Conservation (phyloP, 2,888 invertebrate genomes). For the Amblyteles armatorius region DNA sequence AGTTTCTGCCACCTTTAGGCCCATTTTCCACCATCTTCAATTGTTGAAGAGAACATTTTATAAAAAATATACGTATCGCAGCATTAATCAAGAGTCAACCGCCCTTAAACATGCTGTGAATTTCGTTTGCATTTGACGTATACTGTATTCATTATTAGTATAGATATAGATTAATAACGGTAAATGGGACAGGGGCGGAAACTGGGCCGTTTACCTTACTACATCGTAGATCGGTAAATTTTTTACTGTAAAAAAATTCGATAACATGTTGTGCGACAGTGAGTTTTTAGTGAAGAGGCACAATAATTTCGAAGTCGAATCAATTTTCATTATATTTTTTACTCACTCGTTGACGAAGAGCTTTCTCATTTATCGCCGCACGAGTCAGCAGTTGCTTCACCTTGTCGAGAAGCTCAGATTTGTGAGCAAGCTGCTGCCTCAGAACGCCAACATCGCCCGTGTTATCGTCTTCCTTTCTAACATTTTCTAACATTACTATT, state of each 20-base stretch:
- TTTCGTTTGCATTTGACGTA: no score
- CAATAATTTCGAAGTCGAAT: background rate
- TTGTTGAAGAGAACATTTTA: no score
- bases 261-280: background rate
- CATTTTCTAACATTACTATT: constrained; percentile 75
- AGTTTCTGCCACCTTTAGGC: no score
- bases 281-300: background rate
- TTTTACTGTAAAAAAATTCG: background rate
- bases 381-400: constrained; percentile 88
- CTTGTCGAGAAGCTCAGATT: constrained; percentile 87
- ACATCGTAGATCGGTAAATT: background rate
- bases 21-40: no score
- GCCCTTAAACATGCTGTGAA: no score
- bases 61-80: no score
- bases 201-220: background rate
- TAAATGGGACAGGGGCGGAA: no score
- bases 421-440: constrained; percentile 87
- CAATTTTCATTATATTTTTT: constrained; percentile 19
- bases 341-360: constrained; percentile 87
- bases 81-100: no score
- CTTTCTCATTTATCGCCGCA: constrained; percentile 88
- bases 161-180: no score
- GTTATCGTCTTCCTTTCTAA: constrained; percentile 84
- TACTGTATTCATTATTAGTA: no score
- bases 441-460: constrained; percentile 86